Evolutionary conservation across 2,797 vertebrate species (phyloP), one percentile per base, ranked within the genome.

Genomic region (Enoplosus armatus): DNA sequence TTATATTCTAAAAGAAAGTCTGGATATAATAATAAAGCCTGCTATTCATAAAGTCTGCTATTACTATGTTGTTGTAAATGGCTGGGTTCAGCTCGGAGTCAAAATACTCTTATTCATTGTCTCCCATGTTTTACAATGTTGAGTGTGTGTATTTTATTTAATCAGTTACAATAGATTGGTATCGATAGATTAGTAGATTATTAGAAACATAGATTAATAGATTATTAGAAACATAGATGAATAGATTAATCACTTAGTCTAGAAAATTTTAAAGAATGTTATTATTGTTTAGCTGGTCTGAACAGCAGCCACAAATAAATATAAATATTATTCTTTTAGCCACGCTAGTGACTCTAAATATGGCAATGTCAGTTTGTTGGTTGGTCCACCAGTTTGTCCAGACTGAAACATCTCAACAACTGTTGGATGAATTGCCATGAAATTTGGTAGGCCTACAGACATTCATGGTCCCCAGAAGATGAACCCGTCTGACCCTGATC

Each of bases 61-160:
- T 82, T 68, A 85, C 65, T 80, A 54, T 58, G 68, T 61, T 33
- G 35, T 50, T 54, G 47, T 43, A 79, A 74, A 85, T 67, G 73
- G n/a, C 35, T 72, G 33, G 54, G 61, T 68, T 85, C 35, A 80
- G 58, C 41, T 51, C 50, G 2, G 41, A 72, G 45, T 54, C 2
- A 59, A 50, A 69, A 62, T 74, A 74, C 43, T 79, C 22, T 18
- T 9, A 66, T 68, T 75, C 39, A 41, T 66, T 68, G 45, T 72
- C 59, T 60, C 6, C 5, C 24, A 16, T n/a, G 75, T 48, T 73
- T 79, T 70, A 35, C 24, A 35, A 29, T 56, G 59, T 43, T 55
- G n/a, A 66, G 18, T 6, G 26, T 31, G n/a, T 43, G 5, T 47
- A 20, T 65, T 75, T 47, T 56, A 47, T 39, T 43, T 29, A 1